Conservation (phyloP, 1,140 invertebrate genomes). For the Lucilia cuprina region DNA sequence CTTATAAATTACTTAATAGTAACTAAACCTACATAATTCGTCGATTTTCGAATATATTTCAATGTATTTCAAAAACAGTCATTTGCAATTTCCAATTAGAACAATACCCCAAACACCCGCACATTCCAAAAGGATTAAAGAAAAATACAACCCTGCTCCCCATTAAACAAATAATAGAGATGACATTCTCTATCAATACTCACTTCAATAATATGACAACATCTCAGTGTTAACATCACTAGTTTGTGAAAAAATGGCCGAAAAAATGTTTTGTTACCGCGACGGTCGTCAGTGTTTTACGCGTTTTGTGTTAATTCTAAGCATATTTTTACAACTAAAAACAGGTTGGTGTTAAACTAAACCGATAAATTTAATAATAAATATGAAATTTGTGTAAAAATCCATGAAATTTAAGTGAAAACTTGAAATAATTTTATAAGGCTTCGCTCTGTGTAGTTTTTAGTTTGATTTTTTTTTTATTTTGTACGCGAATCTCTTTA, state of each 20-base stretch:
- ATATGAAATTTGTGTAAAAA: constrained; percentile 10
- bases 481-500: neutral
- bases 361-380: neutral
- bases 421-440: constrained; percentile 25
- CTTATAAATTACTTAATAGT: too few relatives aligned
- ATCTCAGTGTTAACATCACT: constrained; percentile 19
- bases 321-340: constrained; percentile 36
- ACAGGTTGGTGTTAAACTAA: constrained; percentile 31
- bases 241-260: constrained; percentile 42
- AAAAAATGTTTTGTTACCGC: constrained; percentile 39
- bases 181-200: neutral
- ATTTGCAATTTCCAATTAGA: neutral
- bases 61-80: too few relatives aligned
- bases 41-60: too few relatives aligned
- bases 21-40: too few relatives aligned
- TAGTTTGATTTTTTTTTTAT: constrained; percentile 28
- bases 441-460: neutral
- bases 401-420: neutral
- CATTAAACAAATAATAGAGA: neutral
- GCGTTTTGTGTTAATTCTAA: constrained; percentile 36
- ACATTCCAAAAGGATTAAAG: neutral
- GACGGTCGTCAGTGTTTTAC: constrained; percentile 35
- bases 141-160: neutral
- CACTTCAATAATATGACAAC: neutral
- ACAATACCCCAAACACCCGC: neutral